These are phyloP conservation scores for Antechinus stuartii DNA, from an alignment of 2,113 vertebrate species.

Conservation along the genomic window DNA sequence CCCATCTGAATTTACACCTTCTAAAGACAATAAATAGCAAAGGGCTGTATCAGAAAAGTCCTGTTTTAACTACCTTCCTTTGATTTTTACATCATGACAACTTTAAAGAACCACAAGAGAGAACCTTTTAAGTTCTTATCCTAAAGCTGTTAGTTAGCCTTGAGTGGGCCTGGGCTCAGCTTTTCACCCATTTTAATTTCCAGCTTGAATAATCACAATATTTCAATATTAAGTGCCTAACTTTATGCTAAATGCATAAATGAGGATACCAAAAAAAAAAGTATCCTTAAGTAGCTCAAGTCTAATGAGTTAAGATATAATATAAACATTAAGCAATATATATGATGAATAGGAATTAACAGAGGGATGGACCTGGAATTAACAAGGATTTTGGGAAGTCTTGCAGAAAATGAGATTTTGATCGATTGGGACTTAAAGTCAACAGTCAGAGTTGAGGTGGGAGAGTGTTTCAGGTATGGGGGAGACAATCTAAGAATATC, in stretches of 20 bases:
- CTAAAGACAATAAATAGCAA: not conserved
- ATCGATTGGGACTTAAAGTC: not conserved
- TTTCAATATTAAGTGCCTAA: not conserved
- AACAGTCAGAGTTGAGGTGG: not conserved
- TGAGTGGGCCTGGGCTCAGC: no score
- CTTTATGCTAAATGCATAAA: not conserved
- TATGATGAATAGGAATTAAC: not conserved
- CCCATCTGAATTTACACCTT: not conserved
- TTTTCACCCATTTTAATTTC: not conserved
- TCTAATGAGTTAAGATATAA: not conserved
- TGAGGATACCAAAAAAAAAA: not conserved
- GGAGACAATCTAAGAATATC: not conserved
- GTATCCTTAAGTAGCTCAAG: not conserved
- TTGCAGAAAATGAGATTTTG: no score
- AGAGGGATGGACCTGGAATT: not conserved
- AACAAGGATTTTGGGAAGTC: not conserved
- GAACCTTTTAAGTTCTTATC: not conserved
- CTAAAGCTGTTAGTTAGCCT: not conserved
- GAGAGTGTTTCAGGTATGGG: not conserved
- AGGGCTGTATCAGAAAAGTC: not conserved
- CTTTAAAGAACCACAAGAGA: not conserved
- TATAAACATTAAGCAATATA: not conserved
- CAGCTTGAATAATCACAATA: not conserved
- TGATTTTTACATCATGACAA: not conserved
- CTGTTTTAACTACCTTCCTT: not conserved